phyloP scores from a whole-genome alignment of 2,797 vertebrate genomes.

The Spea hammondii region DNA sequence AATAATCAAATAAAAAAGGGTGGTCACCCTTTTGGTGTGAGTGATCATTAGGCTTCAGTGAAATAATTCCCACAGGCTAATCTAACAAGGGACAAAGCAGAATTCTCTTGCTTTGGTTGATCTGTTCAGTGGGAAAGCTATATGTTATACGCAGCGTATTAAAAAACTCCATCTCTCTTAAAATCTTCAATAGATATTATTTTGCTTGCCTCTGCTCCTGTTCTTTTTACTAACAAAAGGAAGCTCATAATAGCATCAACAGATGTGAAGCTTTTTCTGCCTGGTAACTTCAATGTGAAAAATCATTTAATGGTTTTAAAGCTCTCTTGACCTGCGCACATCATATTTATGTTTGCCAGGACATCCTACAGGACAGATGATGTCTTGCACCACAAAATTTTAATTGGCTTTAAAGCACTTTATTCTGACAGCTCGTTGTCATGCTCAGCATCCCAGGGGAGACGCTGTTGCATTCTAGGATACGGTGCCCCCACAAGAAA shows the following conservation, averaged over 20 bases:
- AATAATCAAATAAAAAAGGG: conserved; percentile 40
- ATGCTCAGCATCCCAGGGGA: too few species aligned
- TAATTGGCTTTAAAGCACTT: not conserved
- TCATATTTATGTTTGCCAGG: not conserved
- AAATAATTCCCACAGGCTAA: conserved; percentile 24
- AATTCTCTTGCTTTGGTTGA: conserved; percentile 34
- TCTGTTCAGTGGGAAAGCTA: conserved; percentile 24
- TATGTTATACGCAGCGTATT: conserved; percentile 13
- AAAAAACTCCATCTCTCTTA: conserved; percentile 22
- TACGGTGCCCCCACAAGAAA: too few species aligned
- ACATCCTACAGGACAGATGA: not conserved
- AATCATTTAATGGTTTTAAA: not conserved
- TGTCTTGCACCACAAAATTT: not conserved
- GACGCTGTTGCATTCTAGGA: too few species aligned
- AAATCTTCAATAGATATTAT: conserved; percentile 36
- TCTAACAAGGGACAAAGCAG: conserved; percentile 35
- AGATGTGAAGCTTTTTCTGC: conserved; percentile 8
- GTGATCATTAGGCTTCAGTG: conserved; percentile 39
- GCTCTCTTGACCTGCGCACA: not conserved
- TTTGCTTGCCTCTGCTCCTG: not conserved
- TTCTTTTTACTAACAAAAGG: conserved; percentile 23
- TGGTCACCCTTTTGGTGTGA: conserved; percentile 25
- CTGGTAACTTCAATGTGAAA: conserved; percentile 12
- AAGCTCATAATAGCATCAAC: conserved; percentile 13
- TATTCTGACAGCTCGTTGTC: too few species aligned